Evolutionary conservation across 2,797 vertebrate species (phyloP).

Genomic region (Tenualosa ilisha): DNA sequence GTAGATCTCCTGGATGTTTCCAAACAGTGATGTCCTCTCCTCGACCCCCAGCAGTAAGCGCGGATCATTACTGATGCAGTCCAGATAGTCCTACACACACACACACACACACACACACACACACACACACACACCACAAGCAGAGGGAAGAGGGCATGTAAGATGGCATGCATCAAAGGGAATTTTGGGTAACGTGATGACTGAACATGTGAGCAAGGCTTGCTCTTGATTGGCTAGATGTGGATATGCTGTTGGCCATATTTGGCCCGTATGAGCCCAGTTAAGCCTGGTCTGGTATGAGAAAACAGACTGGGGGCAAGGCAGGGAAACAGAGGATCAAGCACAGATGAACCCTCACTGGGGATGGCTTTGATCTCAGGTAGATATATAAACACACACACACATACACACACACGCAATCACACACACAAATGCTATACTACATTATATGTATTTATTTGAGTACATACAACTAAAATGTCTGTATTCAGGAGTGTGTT

Average conservation of each 20-base stretch:
- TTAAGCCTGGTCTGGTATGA: no score
- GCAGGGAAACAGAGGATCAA: no score
- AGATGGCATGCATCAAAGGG: constrained; percentile 30
- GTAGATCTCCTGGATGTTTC: constrained; percentile 96
- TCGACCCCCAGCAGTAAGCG: constrained; percentile 84
- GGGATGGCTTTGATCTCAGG: no score
- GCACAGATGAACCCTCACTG: no score
- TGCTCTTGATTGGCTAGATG: background rate
- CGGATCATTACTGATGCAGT: constrained; percentile 88
- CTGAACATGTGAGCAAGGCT: constrained; percentile 32
- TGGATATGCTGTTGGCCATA: background rate
- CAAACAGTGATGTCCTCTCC: constrained; percentile 90
- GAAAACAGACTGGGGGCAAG: no score
- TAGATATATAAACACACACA: no score
- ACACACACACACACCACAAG: constrained; percentile 56
- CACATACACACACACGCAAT: no score
- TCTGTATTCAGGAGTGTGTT: background rate
- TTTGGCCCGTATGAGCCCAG: no score
- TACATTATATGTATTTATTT: no score
- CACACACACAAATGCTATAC: no score
- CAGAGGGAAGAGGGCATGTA: constrained; percentile 27
- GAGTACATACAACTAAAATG: no score
- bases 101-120: constrained; percentile 52
- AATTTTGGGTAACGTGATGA: constrained; percentile 27
- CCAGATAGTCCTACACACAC: constrained; percentile 86